Percentiles rank a stretch among this genome's conserved stretches.
Conservation (phyloP, 2,888 invertebrate species). For the Dastarcus helophoroides region DNA sequence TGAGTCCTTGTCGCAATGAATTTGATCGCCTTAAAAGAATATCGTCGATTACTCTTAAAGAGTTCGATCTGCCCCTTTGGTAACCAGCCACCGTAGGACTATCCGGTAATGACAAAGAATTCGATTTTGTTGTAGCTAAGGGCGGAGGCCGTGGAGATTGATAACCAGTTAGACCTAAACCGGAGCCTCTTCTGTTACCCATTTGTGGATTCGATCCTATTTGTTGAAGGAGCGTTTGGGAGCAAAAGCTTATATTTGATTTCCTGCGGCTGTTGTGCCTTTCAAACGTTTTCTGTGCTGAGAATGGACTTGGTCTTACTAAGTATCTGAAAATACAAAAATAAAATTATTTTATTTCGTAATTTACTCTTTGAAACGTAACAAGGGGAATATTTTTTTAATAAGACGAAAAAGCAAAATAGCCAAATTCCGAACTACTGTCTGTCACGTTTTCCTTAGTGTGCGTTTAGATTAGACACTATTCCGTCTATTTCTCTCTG, state of each 20-base stretch:
- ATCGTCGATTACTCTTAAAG: constrained; percentile 76
- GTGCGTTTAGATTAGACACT: too few species aligned
- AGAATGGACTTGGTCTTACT: constrained; percentile 89
- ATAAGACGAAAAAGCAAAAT: too few species aligned
- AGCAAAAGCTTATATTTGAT: constrained; percentile 85
- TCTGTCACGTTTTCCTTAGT: too few species aligned
- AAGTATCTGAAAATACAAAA: constrained; percentile 57
- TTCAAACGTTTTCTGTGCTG: constrained; percentile 89
- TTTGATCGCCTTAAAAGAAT: constrained; percentile 72
- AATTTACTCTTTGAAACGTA: too few species aligned
- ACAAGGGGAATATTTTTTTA: too few species aligned
- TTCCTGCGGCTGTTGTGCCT: constrained; percentile 82
- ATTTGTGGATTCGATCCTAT: constrained; percentile 43
- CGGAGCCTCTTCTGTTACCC: constrained; percentile 36
- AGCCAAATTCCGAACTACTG: too few species aligned
- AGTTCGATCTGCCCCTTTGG: constrained; percentile 68
- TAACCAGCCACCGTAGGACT: constrained; percentile 74
- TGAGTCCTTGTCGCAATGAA: constrained; percentile 71
- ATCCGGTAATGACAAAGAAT: constrained; percentile 80
- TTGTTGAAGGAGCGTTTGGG: constrained; percentile 60
- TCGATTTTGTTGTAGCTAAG: constrained; percentile 72
- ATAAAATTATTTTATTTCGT: too few species aligned
- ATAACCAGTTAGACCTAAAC: constrained; percentile 39
- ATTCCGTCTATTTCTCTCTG: too few species aligned
- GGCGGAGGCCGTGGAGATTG: constrained; percentile 64